Base-by-base conservation (phyloP, 2,113 vertebrate species). In the Micromys minutus region DNA sequence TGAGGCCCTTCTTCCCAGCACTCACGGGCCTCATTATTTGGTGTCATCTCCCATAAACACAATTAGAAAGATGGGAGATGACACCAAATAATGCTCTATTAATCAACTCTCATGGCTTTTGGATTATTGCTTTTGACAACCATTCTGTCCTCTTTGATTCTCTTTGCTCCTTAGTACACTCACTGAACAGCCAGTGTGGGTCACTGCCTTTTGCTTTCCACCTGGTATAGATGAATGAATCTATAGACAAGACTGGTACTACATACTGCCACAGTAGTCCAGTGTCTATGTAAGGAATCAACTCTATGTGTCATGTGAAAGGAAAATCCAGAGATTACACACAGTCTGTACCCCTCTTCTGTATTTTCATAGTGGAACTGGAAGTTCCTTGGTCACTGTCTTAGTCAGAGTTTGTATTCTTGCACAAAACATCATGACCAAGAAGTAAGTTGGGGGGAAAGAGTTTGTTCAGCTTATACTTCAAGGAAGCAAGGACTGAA, bases 21-120 rank as follows among this genome's bases (percentile, higher is more conserved):
- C 7, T 0, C 0, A 29, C 1, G 0, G 1, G 31, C 76, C 42
- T 55, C 7, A 3, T 34, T 47, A 15, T 16, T 10, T 7, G 1
- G 42, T 1, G 67, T 17, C 9, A 2, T 45, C 24, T 21, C 1
- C 22, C 8, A 3, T 67, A 67, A 67, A 67, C 65, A 67, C 16
- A 5, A 67, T 67, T 67, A 29, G 65, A 67, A 17, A 67, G 31
- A 67, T 34, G 31, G 65, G 12, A 67, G 65, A 67, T 36, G 65
- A 36, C 5, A 11, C 0, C 13, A 36, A 67, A 67, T 36, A 36
- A 0, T 1, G 11, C 34, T 52, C n/a, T 0, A 29, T 47, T 26
- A 47, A 26, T 11, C n/a, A n/a, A n/a, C n/a, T n/a, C 7, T 55
- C 21, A 12, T 9, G 24, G 3, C 31, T 42, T 21, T n/a, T 69